Evolutionary conservation across 2,113 vertebrate genomes (phyloP), one percentile per base, ranked within the genome.

Genomic region (Psilopogon haemacephalus): DNA sequence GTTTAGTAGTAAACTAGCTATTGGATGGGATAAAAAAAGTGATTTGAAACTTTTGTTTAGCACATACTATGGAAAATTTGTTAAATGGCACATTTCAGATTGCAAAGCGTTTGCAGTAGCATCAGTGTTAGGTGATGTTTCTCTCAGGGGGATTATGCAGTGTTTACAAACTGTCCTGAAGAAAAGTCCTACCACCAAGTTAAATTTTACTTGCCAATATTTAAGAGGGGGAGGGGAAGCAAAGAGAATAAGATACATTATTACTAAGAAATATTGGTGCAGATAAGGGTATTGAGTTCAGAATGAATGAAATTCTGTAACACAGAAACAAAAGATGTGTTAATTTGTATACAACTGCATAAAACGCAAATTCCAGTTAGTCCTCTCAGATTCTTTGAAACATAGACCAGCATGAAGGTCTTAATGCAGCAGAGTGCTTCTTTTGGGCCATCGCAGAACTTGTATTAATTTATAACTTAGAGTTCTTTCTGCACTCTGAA

Each of bases 401-500:
- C 18, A 20, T 46, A 91, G 89, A 92, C 71, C 55, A 85, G 32
- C 42, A 48, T 82, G 62, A 44, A 74, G 50, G 59, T 93, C 84
- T 69, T 55, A 58, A 73, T 67, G 76, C 38, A 71, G 76, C 38
- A 71, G 86, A 70, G 71, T 62, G 37, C 84, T 95, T 97, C 90
- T 90, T 38, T 76, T 80, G 59, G 55, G n/a, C 94, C 95, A 89
- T 96, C 84, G 90, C 79, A 87, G 76, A 73, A 90, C 87, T 89
- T 88, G 26, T 82, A 92, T 91, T 94, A 48, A 77, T 91, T 93
- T 93, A 87, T 88, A 94, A 91, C 60, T 94, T 92, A 82, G 0
- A 3, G 62, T 88, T 94, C 88, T 92, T 88, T 90, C 82, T 90
- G 67, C 72, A 82, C n/a, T 96, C 84, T 94, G 93, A 94, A 91